Conservation (phyloP, 2,113 vertebrate species). For the Platysternon megacephalum region DNA sequence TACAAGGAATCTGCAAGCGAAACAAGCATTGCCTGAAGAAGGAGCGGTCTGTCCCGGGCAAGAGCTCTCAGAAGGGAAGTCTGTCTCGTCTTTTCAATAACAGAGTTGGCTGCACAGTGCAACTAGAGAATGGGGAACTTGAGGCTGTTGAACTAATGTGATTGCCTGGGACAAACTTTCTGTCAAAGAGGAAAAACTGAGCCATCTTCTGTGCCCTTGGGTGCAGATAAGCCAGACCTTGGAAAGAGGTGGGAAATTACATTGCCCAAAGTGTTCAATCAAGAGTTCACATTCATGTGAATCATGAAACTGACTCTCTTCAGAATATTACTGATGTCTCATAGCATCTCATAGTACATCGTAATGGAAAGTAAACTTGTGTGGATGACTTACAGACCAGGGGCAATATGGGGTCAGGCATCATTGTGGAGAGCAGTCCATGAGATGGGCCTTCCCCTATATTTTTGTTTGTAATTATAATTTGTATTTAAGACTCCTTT, state of each 20-base stretch:
- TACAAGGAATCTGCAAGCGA: conserved; percentile 74
- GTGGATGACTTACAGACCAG: background rate
- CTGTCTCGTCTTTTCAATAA: conserved; percentile 83
- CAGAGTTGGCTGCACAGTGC: conserved; percentile 78
- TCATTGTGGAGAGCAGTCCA: rapidly evolving
- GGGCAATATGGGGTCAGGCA: background rate
- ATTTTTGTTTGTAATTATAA: background rate
- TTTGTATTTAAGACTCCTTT: rapidly evolving
- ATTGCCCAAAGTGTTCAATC: background rate
- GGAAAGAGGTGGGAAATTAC: background rate
- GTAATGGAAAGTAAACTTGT: background rate
- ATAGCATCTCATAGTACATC: background rate
- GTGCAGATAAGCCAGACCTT: conserved; percentile 18
- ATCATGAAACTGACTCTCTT: background rate
- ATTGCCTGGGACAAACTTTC: background rate
- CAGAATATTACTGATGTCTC: background rate
- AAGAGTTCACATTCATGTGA: background rate
- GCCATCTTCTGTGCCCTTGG: conserved; percentile 44
- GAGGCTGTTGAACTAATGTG: conserved; percentile 71
- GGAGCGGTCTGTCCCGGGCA: conserved; percentile 60
- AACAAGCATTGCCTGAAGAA: conserved; percentile 59
- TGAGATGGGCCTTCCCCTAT: background rate
- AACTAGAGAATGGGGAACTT: conserved; percentile 53
- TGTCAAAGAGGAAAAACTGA: background rate
- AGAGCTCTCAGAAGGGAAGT: conserved; percentile 73